phyloP scores from a whole-genome alignment of 1,140 invertebrate genomes.

The Nephila pilipes region DNA sequence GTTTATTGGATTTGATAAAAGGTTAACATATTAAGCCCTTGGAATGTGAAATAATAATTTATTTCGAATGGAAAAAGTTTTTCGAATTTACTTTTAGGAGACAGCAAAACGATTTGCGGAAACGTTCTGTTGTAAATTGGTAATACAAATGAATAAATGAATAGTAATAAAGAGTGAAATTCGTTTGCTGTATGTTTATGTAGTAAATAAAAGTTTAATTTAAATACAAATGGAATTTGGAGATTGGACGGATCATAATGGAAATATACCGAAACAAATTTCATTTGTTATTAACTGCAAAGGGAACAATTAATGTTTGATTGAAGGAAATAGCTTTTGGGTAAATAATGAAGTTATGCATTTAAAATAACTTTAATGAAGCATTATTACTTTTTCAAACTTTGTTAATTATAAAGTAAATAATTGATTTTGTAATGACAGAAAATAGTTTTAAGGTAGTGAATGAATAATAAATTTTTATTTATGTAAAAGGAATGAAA shows the following conservation, averaged over 20 bases:
- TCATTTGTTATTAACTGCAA: too few species aligned
- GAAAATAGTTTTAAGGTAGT: too few species aligned
- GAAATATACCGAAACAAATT: too few species aligned
- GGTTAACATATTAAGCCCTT: not conserved
- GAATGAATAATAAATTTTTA: too few species aligned
- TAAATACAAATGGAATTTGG: not conserved
- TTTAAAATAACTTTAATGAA: too few species aligned
- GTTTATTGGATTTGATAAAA: conserved; percentile 14
- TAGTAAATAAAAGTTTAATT: not conserved
- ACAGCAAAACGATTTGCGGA: not conserved
- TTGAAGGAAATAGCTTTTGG: too few species aligned
- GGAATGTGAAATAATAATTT: not conserved
- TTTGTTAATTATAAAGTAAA: too few species aligned
- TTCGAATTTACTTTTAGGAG: not conserved
- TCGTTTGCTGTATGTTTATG: not conserved
- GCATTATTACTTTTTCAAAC: too few species aligned
- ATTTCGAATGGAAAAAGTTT: not conserved
- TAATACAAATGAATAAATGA: not conserved
- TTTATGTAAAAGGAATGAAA: too few species aligned
- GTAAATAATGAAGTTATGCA: too few species aligned
- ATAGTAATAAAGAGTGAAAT: not conserved
- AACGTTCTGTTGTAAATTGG: not conserved
- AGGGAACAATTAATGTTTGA: too few species aligned
- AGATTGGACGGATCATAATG: not conserved
- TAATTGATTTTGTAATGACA: too few species aligned